A percentile compares a stretch with the other conserved stretches of the same genome.
These are phyloP conservation scores for Cyanoderma ruficeps DNA, from an alignment of 2,113 vertebrate species.

Conservation along the genomic window DNA sequence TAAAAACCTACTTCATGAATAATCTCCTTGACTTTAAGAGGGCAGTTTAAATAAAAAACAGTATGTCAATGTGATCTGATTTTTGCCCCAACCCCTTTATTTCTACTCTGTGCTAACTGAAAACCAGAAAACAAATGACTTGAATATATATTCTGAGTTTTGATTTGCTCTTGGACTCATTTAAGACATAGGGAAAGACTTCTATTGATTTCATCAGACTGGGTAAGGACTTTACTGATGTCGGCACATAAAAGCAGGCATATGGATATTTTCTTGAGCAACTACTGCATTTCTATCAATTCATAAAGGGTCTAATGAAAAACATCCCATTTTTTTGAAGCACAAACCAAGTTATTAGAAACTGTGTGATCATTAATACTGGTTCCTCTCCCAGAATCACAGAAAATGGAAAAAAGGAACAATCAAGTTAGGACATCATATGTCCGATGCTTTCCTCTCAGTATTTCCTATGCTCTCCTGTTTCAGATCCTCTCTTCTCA, in stretches of 20 bases:
- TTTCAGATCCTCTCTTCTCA: neutral
- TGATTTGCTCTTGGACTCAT: neutral
- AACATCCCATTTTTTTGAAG: neutral
- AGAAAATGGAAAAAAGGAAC: neutral
- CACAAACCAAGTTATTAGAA: neutral
- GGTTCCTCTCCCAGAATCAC: neutral
- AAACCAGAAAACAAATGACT: neutral
- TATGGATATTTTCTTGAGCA: neutral
- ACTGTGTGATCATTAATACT: neutral
- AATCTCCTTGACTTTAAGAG: neutral
- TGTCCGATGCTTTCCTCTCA: neutral
- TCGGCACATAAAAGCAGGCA: neutral
- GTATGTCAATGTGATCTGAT: neutral
- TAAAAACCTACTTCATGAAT: neutral
- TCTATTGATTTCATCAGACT: neutral
- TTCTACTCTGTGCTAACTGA: neutral
- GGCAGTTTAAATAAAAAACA: neutral
- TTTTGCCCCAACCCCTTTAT: neutral
- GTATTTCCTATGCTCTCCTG: neutral
- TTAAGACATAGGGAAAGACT: neutral
- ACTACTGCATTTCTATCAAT: neutral
- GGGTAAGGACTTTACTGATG: neutral
- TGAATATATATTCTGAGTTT: neutral
- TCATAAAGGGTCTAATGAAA: neutral
- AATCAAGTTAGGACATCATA: neutral